phyloP scores from a whole-genome alignment of 1,140 invertebrate species.

The Scaptodrosophila lebanonensis region DNA sequence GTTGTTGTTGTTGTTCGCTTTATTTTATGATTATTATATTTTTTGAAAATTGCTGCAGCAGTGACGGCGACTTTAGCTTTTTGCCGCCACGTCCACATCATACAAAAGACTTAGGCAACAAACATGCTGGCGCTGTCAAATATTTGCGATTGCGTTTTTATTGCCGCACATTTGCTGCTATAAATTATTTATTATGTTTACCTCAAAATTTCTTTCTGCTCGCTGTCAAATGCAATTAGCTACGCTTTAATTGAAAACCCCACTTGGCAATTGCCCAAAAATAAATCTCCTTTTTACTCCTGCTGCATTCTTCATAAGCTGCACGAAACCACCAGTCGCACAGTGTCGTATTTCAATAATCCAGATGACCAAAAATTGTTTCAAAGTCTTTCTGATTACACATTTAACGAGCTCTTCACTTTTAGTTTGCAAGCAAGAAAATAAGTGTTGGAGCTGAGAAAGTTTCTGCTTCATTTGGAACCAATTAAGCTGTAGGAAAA shows the following conservation, averaged over 20 bases:
- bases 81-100: background rate
- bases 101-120: slow-evolving; percentile 66
- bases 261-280: slow-evolving; percentile 30
- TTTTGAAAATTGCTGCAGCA: slow-evolving; percentile 57
- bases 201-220: slow-evolving; percentile 39
- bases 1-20: slow-evolving; percentile 30
- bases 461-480: too few species aligned
- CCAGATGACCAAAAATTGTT: too few species aligned
- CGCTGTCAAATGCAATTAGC: slow-evolving; percentile 67
- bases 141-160: slow-evolving; percentile 5
- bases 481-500: too few species aligned
- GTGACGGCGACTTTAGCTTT: slow-evolving; percentile 17
- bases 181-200: slow-evolving; percentile 52
- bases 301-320: too few species aligned
- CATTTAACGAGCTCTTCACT: too few species aligned
- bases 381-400: too few species aligned
- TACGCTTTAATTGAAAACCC: slow-evolving; percentile 61
- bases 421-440: too few species aligned
- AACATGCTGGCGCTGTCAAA: slow-evolving; percentile 38
- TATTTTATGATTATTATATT: slow-evolving; percentile 72
- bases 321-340: too few species aligned
- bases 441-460: too few species aligned
- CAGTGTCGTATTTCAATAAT: too few species aligned
- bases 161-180: slow-evolving; percentile 23
- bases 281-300: too few species aligned